Evolutionary conservation across 1,140 invertebrate species (phyloP), one percentile per base, ranked within the genome.

Genomic region (Diachasmimorpha longicaudata): DNA sequence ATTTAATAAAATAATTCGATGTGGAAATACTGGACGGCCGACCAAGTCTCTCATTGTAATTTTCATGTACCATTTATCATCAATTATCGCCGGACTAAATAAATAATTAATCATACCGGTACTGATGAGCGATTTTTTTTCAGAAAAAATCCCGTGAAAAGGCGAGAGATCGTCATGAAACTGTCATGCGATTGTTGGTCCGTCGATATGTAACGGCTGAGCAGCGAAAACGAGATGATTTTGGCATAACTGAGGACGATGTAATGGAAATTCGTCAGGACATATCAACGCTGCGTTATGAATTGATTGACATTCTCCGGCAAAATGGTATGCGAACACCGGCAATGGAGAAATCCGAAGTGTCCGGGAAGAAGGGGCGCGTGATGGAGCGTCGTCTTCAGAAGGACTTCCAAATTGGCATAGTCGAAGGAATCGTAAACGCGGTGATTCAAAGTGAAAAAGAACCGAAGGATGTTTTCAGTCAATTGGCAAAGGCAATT

Each of bases 251-350:
- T 0, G 97, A 98, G 83, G 97, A 99, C 86, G 97, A 99, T 85
- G 94, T 99, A 46, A 97, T 97, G 91, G 97, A 99, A 90, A 96
- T 99, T 77, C 93, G 97, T 82, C 97, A 98, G 85, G 96, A 98
- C 83, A 97, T 98, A 77, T 96, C 94, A 10, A 94, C 94, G 0
- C 89, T 97, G 25, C 90, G 94, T 48, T 96, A 93, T 84, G 96
- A 98, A 83, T 89, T 98, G 10, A 93, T 98, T 70, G 96, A 98
- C 82, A 97, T 98, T 79, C 91, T 98, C 2, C 90, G 91, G 67
- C 93, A 92, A 63, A 96, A 96, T 82, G 95, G 94, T 19, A 96
- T 96, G 94, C 91, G 92, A 80, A 94, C 94, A 1, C 94, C 94
- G 0, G 90, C 92, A 39, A 83, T 95, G 42, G 92, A 93, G 66